Base-by-base conservation (phyloP, 2,113 vertebrate species). In the Vombatus ursinus region DNA sequence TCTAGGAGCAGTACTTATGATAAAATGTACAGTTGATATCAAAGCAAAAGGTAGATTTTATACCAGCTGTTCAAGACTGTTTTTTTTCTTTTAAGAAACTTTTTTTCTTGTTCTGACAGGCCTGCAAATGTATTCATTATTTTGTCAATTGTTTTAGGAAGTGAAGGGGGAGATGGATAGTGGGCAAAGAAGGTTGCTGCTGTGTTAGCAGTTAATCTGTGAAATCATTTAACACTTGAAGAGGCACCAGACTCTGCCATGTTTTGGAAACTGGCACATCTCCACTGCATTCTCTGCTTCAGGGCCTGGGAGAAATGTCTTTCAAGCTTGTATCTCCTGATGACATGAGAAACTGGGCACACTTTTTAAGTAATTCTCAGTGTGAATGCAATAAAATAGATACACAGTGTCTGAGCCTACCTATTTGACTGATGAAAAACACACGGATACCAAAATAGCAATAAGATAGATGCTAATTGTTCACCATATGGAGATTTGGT, bases 41-140 rank as follows among this genome's bases (percentile, higher is more conserved):
- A 51, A n/a, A 9, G 48, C n/a, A 91, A n/a, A 91, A 51, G 26
- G 28, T 91, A 91, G 92, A 95, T 95, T 90, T 89, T 28, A 2
- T 48, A 94, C 93, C 24, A 61, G 28, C 5, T 49, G 50, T 52
- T 91, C 92, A 93, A n/a, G 23, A 44, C 31, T 93, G 52, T 89
- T 12, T 54, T 44, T 14, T 92, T 28, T 77, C 50, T 84, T 23
- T 93, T 28, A 77, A 77, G 37, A 77, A 77, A 77, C 44, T 92
- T 77, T 77, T 77, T 37, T 37, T 94, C 94, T 89, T 95, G 94
- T 93, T 94, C 91, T 84, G 92, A 94, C 94, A 94, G 93, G 25
- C 91, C 50, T 92, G 24, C 11, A 93, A 93, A 95, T 95, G 28
- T 95, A 26, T 92, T 92, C 14, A 0, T 22, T 51, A 11, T 1